phyloP scores from a whole-genome alignment of 2,888 invertebrate genomes.

The Cataglyphis altisquamis region DNA sequence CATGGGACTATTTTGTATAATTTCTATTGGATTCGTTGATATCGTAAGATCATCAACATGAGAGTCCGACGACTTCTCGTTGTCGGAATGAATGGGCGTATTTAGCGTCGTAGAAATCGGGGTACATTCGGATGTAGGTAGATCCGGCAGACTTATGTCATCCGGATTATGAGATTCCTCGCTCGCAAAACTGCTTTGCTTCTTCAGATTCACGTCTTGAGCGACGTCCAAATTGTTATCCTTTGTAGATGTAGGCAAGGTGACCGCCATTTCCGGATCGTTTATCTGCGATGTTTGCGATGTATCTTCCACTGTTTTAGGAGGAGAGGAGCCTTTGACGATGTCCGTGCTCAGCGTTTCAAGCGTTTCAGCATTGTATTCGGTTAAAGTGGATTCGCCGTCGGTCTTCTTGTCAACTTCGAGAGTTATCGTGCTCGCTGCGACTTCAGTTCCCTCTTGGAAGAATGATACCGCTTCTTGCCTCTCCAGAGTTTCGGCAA shows the following conservation, averaged over 20 bases:
- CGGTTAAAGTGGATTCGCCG: constrained; percentile 2
- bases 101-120: constrained; percentile 84
- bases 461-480: constrained; percentile 67
- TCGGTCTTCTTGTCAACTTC: constrained; percentile 37
- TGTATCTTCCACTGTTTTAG: constrained; percentile 22
- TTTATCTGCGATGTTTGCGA: constrained; percentile 6
- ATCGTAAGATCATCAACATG: constrained; percentile 74
- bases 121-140: constrained; percentile 83
- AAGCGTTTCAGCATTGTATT: constrained; percentile 36
- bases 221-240: constrained; percentile 35
- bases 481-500: constrained; percentile 61
- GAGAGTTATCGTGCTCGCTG: constrained; percentile 41
- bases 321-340: constrained; percentile 20
- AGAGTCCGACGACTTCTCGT: constrained; percentile 81
- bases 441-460: constrained; percentile 23
- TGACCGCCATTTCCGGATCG: constrained; percentile 23
- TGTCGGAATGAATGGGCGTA: constrained; percentile 84
- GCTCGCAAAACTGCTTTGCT: constrained; percentile 78
- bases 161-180: constrained; percentile 84
- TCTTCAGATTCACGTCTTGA: constrained; percentile 69
- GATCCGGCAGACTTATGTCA: constrained; percentile 84
- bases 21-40: constrained; percentile 83
- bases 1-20: constrained; percentile 83
- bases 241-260: constrained; percentile 45
- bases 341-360: constrained; percentile 22